These are phyloP conservation scores for Papilio elwesi DNA, from an alignment of 2,888 invertebrate genomes.

Conservation along the genomic window DNA sequence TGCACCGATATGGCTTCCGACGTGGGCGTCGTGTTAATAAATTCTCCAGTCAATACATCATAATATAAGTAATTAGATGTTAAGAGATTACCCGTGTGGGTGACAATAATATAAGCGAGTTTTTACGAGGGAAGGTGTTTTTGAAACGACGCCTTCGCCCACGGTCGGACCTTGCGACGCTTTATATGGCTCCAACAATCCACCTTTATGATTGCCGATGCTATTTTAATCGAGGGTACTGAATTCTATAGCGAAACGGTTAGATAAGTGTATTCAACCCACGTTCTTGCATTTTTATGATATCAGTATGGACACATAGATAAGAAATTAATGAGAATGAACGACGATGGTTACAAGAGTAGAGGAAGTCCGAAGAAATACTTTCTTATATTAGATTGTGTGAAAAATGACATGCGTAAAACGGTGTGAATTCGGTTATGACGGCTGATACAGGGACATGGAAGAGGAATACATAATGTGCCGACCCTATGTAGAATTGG, in stretches of 20 bases:
- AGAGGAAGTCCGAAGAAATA: too few relatives aligned
- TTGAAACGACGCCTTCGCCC: constrained; percentile 71
- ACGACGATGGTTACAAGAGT: too few relatives aligned
- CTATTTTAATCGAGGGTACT: constrained; percentile 57
- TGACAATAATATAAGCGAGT: constrained; percentile 52
- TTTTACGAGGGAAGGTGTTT: constrained; percentile 64
- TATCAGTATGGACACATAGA: neutral
- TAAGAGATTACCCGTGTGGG: constrained; percentile 59
- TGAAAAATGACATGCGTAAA: too few relatives aligned
- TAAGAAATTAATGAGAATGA: too few relatives aligned
- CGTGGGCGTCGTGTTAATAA: constrained; percentile 31
- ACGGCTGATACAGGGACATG: too few relatives aligned
- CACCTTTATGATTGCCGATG: constrained; percentile 63
- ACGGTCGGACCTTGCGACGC: constrained; percentile 66
- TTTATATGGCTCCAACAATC: constrained; percentile 63
- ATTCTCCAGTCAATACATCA: constrained; percentile 33
- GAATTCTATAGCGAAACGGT: constrained; percentile 7
- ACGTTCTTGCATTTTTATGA: neutral
- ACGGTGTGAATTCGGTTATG: too few relatives aligned
- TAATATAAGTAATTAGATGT: constrained; percentile 44
- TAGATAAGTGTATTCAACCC: constrained; percentile 5
- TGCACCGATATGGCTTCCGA: constrained; percentile 40
- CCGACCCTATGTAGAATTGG: too few relatives aligned
- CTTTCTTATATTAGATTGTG: too few relatives aligned
- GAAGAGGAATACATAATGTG: too few relatives aligned